A percentile compares a stretch with the other conserved stretches of the same genome.
These are phyloP conservation scores for Julus scanicus DNA, from an alignment of 2,888 invertebrate genomes.

Conservation along the genomic window DNA sequence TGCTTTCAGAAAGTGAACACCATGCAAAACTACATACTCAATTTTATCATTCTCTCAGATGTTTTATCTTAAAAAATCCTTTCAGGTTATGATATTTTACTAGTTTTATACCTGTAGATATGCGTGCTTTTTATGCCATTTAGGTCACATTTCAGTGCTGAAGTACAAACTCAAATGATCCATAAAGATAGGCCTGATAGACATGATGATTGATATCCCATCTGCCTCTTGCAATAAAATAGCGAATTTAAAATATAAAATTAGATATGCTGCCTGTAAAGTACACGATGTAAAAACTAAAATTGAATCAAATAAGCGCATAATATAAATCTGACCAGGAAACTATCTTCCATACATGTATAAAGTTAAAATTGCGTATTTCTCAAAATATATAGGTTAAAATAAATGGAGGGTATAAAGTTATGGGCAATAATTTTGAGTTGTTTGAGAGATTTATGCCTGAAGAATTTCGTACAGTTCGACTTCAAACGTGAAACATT, in stretches of 20 bases:
- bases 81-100: too few relatives aligned
- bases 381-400: neutral
- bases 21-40: too few relatives aligned
- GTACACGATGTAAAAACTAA: neutral
- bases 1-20: too few relatives aligned
- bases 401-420: neutral
- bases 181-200: neutral
- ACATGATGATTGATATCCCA: neutral
- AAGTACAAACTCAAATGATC: neutral
- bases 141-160: too few relatives aligned
- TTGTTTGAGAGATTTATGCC: neutral
- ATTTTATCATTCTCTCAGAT: too few relatives aligned
- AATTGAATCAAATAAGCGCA: neutral
- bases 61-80: too few relatives aligned
- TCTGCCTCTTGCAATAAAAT: neutral
- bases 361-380: neutral
- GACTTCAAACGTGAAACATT: neutral
- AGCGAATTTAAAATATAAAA: neutral
- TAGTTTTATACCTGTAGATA: too few relatives aligned
- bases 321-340: neutral
- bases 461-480: neutral
- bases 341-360: neutral
- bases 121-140: too few relatives aligned
- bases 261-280: too few relatives aligned
- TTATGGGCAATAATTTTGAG: neutral